A percentile compares a stretch with the other conserved stretches of the same genome.
phyloP scores from a whole-genome alignment of 1,140 invertebrate genomes.

The Drosophila azteca region DNA sequence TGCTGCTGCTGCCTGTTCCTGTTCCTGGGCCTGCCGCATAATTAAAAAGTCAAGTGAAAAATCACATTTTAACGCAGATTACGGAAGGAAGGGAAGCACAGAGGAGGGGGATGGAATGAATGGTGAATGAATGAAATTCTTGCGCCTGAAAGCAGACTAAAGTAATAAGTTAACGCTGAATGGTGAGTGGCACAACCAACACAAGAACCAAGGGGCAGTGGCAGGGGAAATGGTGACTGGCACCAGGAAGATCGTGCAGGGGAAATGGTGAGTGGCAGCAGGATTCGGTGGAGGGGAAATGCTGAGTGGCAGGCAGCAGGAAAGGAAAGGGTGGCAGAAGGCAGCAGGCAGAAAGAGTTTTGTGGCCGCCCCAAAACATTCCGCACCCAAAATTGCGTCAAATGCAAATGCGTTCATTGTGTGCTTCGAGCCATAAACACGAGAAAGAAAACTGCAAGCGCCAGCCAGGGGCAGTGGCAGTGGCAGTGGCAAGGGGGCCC shows the following conservation, averaged over 20 bases:
- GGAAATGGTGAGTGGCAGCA: too few species aligned
- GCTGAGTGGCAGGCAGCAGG: too few species aligned
- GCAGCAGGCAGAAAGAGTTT: neutral
- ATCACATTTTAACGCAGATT: constrained; percentile 80
- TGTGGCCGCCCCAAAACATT: constrained; percentile 32
- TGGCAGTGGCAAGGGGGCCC: neutral
- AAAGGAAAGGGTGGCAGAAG: too few species aligned
- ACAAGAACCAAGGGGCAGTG: too few species aligned
- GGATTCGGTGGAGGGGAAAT: too few species aligned
- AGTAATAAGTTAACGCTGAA: constrained; percentile 59
- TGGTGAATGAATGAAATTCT: constrained; percentile 74
- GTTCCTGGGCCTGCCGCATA: constrained; percentile 53
- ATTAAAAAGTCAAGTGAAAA: constrained; percentile 83
- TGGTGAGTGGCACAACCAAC: neutral
- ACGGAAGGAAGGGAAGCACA: constrained; percentile 37
- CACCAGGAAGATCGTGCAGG: too few species aligned
- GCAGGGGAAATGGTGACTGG: too few species aligned
- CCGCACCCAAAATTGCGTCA: constrained; percentile 63
- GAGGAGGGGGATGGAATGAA: constrained; percentile 44
- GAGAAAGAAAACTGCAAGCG: constrained; percentile 52
- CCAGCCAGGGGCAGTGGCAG: constrained; percentile 14
- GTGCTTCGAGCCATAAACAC: constrained; percentile 39
- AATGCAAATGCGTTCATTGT: constrained; percentile 78
- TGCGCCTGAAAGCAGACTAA: constrained; percentile 76
- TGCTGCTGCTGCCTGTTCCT: too few species aligned